These are phyloP conservation scores for Nephrotoma appendiculata DNA, from an alignment of 2,888 invertebrate genomes.

Conservation along the genomic window DNA sequence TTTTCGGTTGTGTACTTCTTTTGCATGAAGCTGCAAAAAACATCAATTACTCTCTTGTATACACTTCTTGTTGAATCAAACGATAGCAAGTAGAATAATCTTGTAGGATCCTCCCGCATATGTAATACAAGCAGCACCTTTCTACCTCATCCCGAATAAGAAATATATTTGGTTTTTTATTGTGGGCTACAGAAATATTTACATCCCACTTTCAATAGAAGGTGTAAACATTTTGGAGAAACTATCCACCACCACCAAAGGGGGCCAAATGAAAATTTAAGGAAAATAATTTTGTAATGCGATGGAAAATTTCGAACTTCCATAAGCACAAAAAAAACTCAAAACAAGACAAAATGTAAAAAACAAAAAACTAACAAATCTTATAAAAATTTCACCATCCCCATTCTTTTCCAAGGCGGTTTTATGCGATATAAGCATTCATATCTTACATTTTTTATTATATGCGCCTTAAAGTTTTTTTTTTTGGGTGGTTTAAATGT, in stretches of 20 bases:
- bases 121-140: background rate
- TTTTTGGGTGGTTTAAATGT: background rate
- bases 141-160: background rate
- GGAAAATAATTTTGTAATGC: background rate
- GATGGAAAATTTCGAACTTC: background rate
- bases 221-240: background rate
- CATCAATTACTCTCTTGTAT: background rate
- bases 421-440: background rate
- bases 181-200: background rate
- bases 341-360: background rate
- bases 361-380: background rate
- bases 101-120: background rate
- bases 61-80: background rate
- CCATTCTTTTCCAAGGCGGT: background rate
- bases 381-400: background rate
- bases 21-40: background rate
- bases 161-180: background rate
- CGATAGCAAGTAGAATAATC: background rate
- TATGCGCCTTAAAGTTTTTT: background rate
- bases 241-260: background rate
- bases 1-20: background rate
- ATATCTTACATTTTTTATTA: background rate
- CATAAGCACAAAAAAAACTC: background rate
- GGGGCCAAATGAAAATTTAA: background rate
- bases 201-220: background rate